Percentiles rank a stretch among this genome's conserved stretches.
phyloP scores from a whole-genome alignment of 2,888 invertebrate genomes.

The Urechis unicinctus region DNA sequence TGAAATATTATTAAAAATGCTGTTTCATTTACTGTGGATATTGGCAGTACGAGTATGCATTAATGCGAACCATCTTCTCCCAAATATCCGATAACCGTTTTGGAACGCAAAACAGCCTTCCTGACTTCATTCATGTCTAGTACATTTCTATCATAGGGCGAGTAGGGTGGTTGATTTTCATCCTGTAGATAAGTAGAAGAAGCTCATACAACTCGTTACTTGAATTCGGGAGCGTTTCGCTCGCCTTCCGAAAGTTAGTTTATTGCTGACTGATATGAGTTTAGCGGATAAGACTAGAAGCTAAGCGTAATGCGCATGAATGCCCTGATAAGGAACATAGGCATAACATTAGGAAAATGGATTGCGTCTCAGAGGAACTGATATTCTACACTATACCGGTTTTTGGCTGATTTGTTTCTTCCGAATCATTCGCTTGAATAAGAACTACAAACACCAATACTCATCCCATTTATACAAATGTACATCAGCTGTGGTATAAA shows the following conservation, averaged over 20 bases:
- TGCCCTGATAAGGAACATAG: no score
- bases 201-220: slow-evolving; percentile 9
- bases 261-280: no score
- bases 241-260: slow-evolving; percentile 17
- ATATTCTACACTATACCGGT: no score
- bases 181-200: slow-evolving; percentile 9
- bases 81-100: slow-evolving; percentile 21
- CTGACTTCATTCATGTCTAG: slow-evolving; percentile 21
- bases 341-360: no score
- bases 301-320: no score
- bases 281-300: no score
- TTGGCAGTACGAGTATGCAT: neutral
- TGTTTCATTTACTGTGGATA: neutral
- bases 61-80: slow-evolving; percentile 17
- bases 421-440: no score
- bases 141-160: slow-evolving; percentile 22
- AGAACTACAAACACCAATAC: no score
- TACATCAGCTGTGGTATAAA: no score
- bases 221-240: neutral
- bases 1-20: neutral
- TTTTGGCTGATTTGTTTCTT: no score
- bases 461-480: no score
- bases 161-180: slow-evolving; percentile 19
- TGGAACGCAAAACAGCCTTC: slow-evolving; percentile 19
- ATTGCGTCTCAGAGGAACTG: no score